Evolutionary conservation across 2,888 invertebrate species (phyloP), one percentile per base, ranked within the genome.

Genomic region (Auanema sp.): DNA sequence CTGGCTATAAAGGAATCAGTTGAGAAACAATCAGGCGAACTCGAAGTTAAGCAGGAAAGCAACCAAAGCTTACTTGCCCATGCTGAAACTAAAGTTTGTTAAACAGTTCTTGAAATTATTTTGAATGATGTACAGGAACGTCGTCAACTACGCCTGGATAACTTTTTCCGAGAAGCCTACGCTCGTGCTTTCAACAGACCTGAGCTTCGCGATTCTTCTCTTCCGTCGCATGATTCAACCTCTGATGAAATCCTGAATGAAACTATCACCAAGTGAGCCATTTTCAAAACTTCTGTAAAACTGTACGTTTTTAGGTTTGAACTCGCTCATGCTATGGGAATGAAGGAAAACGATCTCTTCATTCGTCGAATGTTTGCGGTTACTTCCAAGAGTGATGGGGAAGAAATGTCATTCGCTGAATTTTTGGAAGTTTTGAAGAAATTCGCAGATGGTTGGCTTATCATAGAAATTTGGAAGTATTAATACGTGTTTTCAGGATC

Each of bases 281-380:
- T 50, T 50, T 16, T 12, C 51, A 50, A 50, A n/a, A 50, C 18
- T 50, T 50, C 16, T 12, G 11, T 12, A 50, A 11, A 16, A 50
- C 18, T n/a, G 51, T 16, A 11, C 51, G n/a, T 50, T 50, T 62
- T 23, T 18, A 65, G 76, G 12, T 89, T 91, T 55, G 95, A 96
- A 85, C 94, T 96, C 81, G 95, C 95, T 0, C 92, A 91, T 58
- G 95, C 95, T 0, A 86, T 96, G 4, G 96, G 95, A 44, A 96
- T 96, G 96, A 91, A 91, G 84, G 88, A 92, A 0, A 92, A 93
- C 79, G 94, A 93, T 23, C 90, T 95, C 59, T 96, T 96, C 84
- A 94, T 96, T 0, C 90, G 92, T 80, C 92, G 93, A 85, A 95
- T 96, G 95, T 96, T 96, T 84, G 93, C 94, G 79, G 93, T 94